Evolutionary conservation across 2,113 vertebrate species (phyloP).

Genomic region (Caranx melampygus): DNA sequence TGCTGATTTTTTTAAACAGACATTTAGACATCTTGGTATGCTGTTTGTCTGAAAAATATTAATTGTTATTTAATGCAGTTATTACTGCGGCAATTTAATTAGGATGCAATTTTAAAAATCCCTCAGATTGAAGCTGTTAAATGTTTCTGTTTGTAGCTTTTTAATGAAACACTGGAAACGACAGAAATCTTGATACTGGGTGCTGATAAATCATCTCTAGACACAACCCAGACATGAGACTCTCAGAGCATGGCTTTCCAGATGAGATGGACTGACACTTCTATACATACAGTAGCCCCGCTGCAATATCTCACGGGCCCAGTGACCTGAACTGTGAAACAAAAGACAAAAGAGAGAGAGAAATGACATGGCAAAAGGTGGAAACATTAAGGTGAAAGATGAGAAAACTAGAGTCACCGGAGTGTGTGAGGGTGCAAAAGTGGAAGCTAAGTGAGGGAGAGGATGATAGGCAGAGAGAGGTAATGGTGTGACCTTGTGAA

Average conservation of each 20-base stretch:
- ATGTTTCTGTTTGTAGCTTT: background rate
- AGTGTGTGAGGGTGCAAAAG: conserved; percentile 28
- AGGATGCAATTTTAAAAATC: background rate
- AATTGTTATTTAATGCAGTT: background rate
- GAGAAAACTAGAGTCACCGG: conserved; percentile 24
- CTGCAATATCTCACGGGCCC: background rate
- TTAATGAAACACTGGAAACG: background rate
- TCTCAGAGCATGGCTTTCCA: background rate
- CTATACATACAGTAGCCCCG: background rate
- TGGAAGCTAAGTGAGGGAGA: conserved; percentile 32
- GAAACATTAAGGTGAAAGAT: conserved; percentile 19
- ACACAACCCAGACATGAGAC: background rate
- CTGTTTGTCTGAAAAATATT: background rate
- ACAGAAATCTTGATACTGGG: background rate
- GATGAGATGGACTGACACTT: background rate
- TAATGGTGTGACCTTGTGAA: conserved; percentile 74
- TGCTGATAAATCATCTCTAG: background rate
- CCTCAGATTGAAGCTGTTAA: background rate
- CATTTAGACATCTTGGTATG: background rate
- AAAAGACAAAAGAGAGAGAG: conserved; percentile 8
- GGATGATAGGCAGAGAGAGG: conserved; percentile 57
- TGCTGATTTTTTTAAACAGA: background rate
- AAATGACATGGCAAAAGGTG: conserved; percentile 17
- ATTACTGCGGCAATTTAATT: background rate
- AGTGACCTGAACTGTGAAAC: conserved; percentile 6